Evolutionary conservation across 2,888 invertebrate species (phyloP), one percentile per base, ranked within the genome.

Genomic region (Diadromus collaris): DNA sequence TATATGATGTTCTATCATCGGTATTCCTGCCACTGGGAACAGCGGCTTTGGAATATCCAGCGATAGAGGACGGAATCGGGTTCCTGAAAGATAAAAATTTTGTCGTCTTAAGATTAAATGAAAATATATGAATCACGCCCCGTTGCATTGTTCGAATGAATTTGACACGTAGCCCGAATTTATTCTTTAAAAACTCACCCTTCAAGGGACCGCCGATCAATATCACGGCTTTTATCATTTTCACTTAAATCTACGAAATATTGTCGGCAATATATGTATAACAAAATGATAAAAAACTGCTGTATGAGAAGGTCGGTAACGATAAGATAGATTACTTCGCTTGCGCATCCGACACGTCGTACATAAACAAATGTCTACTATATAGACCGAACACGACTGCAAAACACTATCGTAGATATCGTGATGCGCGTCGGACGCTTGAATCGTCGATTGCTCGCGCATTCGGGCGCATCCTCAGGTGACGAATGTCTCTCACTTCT

Each of bases 1-100:
- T 68, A 99, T 98, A 88, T 99, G 98, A 89, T 99, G 99, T 89
- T 99, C 98, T 78, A 99, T 97, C 80, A 99, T 93, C 0, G 99
- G 99, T 51, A 97, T 92, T 0, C 99, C 99, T 67, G 98, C 99
- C 16, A 99, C 96, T 0, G 99, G 99, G 91, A 99, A 99, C 19
- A 99, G 91, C 0, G 99, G 99, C 91, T 99, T 99, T 0, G 99
- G 99, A n/a, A 97, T 95, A 89, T 99, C 99, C 78, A 99, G 92
- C 0, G 99, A 99, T 3, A 99, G 92, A 0, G 99, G 99, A 0
- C 99, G 95, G 91, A 99, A 99, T 71, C 99, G 93, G 9, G 99
- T 99, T 1, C 99, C 99, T 98, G 90, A 48, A 41, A 63, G 41
- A 13, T 2, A 51, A 41, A 82, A 80, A 60, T 54, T 76, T 76